Percentiles rank a stretch among this genome's conserved stretches.
These are phyloP conservation scores for Sebastes nivosus DNA, from an alignment of 2,797 vertebrate genomes.

Conservation along the genomic window DNA sequence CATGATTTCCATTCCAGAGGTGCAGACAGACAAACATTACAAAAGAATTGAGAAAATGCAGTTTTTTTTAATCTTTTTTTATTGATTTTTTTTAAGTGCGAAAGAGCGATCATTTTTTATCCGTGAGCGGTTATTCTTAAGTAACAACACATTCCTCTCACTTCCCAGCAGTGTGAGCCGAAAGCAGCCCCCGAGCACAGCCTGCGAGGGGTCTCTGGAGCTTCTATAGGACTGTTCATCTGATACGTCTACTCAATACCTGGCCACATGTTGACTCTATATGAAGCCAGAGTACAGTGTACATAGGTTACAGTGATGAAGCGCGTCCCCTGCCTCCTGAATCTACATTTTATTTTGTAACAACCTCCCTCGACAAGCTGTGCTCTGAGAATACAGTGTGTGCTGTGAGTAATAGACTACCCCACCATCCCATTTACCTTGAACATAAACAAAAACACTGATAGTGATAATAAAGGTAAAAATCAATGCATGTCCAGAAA, in stretches of 20 bases:
- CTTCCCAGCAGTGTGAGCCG: slow-evolving; percentile 85
- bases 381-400: slow-evolving; percentile 81
- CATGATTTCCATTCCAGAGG: slow-evolving; percentile 74
- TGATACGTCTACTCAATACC: background rate
- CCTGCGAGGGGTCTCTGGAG: slow-evolving; percentile 32
- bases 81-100: slow-evolving; percentile 50
- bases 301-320: slow-evolving; percentile 17
- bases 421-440: slow-evolving; percentile 63
- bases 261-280: background rate
- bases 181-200: slow-evolving; percentile 74
- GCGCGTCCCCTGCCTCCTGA: background rate
- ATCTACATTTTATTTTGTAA: slow-evolving; percentile 45
- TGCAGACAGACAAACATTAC: slow-evolving; percentile 70
- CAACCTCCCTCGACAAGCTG: slow-evolving; percentile 53
- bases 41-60: slow-evolving; percentile 59
- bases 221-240: background rate
- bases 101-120: slow-evolving; percentile 31
- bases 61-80: slow-evolving; percentile 44
- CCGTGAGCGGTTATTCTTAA: slow-evolving; percentile 54
- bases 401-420: slow-evolving; percentile 59
- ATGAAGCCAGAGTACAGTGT: background rate
- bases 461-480: slow-evolving; percentile 61
- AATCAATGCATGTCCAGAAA: slow-evolving; percentile 39
- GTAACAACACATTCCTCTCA: slow-evolving; percentile 77
- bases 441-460: slow-evolving; percentile 67